These are phyloP conservation scores for Sesamia inferens DNA, from an alignment of 2,888 invertebrate genomes.

Conservation along the genomic window DNA sequence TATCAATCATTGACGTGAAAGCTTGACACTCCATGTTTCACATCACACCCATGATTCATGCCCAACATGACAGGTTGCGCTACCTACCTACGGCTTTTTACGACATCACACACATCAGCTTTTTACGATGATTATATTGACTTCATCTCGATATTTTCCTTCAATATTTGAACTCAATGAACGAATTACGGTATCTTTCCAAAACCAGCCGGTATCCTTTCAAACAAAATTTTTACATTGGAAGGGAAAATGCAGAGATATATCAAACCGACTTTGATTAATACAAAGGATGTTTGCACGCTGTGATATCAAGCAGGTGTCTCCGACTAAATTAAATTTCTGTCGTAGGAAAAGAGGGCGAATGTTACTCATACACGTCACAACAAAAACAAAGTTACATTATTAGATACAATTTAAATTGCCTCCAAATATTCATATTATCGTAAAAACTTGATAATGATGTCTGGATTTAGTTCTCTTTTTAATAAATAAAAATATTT, in stretches of 20 bases:
- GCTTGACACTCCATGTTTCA: slow-evolving; percentile 46
- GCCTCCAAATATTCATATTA: slow-evolving; percentile 36
- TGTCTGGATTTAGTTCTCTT: slow-evolving; percentile 11
- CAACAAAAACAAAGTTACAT: slow-evolving; percentile 50
- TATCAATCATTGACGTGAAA: slow-evolving; percentile 48
- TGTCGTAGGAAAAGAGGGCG: slow-evolving; percentile 59
- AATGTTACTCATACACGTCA: slow-evolving; percentile 52
- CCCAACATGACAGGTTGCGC: slow-evolving; percentile 31
- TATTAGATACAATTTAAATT: slow-evolving; percentile 41
- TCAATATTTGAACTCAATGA: slow-evolving; percentile 25
- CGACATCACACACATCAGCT: slow-evolving; percentile 31
- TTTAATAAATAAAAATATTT: slow-evolving; percentile 19
- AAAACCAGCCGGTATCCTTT: slow-evolving; percentile 16
- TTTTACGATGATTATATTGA: slow-evolving; percentile 51
- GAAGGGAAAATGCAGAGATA: slow-evolving; percentile 32
- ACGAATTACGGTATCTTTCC: slow-evolving; percentile 21
- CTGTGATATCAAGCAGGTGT: slow-evolving; percentile 67
- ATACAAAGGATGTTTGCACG: slow-evolving; percentile 64
- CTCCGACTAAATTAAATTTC: slow-evolving; percentile 68
- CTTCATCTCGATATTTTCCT: slow-evolving; percentile 20
- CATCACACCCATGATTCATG: slow-evolving; percentile 41
- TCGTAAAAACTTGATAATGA: slow-evolving; percentile 22
- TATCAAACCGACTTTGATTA: slow-evolving; percentile 50
- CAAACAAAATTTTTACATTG: slow-evolving; percentile 15
- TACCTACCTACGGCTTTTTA: slow-evolving; percentile 29